Percentiles rank a stretch among this genome's conserved stretches.
phyloP scores from a whole-genome alignment of 1,140 invertebrate species.

The Thalassaphorura encarpata region DNA sequence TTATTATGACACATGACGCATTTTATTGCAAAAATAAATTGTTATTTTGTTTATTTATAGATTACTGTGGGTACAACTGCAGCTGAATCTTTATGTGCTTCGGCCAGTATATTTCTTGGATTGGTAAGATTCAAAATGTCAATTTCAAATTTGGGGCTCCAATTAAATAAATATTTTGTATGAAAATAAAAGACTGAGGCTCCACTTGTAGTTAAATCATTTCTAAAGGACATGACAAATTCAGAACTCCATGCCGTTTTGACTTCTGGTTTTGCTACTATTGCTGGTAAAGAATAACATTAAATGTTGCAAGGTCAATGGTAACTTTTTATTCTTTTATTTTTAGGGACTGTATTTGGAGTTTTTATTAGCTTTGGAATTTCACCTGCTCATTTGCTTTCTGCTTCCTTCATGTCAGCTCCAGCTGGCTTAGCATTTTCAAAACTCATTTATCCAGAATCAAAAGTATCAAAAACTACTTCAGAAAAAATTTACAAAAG shows the following conservation, averaged over 20 bases:
- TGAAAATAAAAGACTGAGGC: constrained; percentile 90
- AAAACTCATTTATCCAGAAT: constrained; percentile 88
- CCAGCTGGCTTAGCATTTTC: constrained; percentile 66
- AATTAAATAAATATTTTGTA: too few relatives aligned
- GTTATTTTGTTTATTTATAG: constrained; percentile 10
- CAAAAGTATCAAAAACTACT: constrained; percentile 58
- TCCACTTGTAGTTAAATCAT: constrained; percentile 75
- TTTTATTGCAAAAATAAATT: too few relatives aligned
- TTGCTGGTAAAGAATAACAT: constrained; percentile 53
- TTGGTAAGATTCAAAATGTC: too few relatives aligned
- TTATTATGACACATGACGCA: constrained; percentile 26
- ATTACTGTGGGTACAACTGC: constrained; percentile 69
- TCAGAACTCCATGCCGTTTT: constrained; percentile 91
- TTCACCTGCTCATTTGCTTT: constrained; percentile 67
- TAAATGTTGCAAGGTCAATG: too few relatives aligned
- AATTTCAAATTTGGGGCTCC: too few relatives aligned
- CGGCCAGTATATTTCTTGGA: constrained; percentile 40
- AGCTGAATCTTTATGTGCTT: constrained; percentile 81
- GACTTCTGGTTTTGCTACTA: constrained; percentile 89
- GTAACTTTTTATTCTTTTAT: not conserved
- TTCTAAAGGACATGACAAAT: constrained; percentile 62
- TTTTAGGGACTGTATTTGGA: constrained; percentile 67
- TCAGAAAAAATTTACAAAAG: too few relatives aligned
- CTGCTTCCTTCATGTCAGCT: constrained; percentile 90
- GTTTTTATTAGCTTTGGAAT: constrained; percentile 87